A percentile compares a stretch with the other conserved stretches of the same genome.
These are phyloP conservation scores for Dicycla oo DNA, from an alignment of 2,888 invertebrate genomes.

Conservation along the genomic window DNA sequence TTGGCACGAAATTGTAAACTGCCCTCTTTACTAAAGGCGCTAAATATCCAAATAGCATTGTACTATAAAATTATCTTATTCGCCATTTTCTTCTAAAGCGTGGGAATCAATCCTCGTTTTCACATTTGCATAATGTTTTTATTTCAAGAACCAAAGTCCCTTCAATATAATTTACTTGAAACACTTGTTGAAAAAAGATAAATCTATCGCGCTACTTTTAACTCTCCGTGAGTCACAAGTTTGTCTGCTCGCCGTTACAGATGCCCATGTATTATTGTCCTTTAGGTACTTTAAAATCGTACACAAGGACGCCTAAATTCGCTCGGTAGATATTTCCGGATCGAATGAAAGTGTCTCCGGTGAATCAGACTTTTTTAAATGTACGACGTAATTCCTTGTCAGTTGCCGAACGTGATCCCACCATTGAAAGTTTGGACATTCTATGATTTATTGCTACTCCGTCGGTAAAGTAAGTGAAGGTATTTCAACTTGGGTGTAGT, in stretches of 20 bases:
- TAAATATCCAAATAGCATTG: slow-evolving; percentile 79
- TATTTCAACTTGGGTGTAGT: slow-evolving; percentile 71
- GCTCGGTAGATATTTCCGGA: slow-evolving; percentile 86
- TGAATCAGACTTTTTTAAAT: slow-evolving; percentile 86
- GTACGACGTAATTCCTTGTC: slow-evolving; percentile 84
- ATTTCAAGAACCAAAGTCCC: slow-evolving; percentile 19
- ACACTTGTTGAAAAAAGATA: slow-evolving; percentile 67
- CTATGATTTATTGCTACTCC: slow-evolving; percentile 80
- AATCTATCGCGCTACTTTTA: slow-evolving; percentile 52
- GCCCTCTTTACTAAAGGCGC: slow-evolving; percentile 87
- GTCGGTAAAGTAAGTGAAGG: slow-evolving; percentile 68
- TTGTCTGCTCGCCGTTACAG: slow-evolving; percentile 74
- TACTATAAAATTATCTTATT: slow-evolving; percentile 66
- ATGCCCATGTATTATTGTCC: slow-evolving; percentile 82
- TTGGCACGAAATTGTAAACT: slow-evolving; percentile 90
- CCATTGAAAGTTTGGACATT: slow-evolving; percentile 82
- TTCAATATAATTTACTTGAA: slow-evolving; percentile 64
- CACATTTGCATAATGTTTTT: slow-evolving; percentile 37
- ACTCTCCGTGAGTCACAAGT: slow-evolving; percentile 71
- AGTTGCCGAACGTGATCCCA: slow-evolving; percentile 77
- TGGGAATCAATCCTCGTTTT: slow-evolving; percentile 60
- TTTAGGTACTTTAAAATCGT: slow-evolving; percentile 82
- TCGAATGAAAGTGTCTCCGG: slow-evolving; percentile 84
- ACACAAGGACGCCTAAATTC: slow-evolving; percentile 88
- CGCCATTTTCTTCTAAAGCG: slow-evolving; percentile 59